phyloP scores from a whole-genome alignment of 92 coral and sea anemone species.

The Umimayanthus kanabou region DNA sequence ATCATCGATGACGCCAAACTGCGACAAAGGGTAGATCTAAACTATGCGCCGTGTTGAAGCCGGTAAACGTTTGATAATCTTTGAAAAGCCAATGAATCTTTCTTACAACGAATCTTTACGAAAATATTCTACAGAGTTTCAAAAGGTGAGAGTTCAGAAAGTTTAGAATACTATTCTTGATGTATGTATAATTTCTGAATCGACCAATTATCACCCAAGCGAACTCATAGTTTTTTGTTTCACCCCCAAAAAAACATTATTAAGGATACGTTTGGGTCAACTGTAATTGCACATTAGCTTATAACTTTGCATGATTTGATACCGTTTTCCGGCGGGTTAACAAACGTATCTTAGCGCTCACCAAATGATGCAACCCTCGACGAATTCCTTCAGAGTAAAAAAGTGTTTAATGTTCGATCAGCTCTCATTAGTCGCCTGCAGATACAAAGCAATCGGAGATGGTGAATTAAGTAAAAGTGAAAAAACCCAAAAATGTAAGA shows the following conservation, averaged over 20 bases:
- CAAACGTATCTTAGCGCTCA: not conserved
- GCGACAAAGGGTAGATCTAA: not conserved
- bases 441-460: not conserved
- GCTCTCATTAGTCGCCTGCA: conserved; percentile 23
- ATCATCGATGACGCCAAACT: not conserved
- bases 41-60: not conserved
- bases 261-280: not conserved
- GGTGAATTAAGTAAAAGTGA: too few species aligned
- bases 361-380: not conserved
- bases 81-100: not conserved
- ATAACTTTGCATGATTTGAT: not conserved
- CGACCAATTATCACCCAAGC: conserved; percentile 4
- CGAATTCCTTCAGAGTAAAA: not conserved
- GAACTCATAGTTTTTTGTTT: not conserved
- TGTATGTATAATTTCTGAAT: not conserved
- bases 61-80: not conserved
- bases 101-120: not conserved
- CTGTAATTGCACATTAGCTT: too few species aligned
- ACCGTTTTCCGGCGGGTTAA: not conserved
- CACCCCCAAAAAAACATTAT: not conserved
- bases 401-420: not conserved
- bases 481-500: not conserved
- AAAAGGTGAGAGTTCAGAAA: not conserved
- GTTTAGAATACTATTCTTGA: not conserved
- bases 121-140: not conserved